phyloP scores from a whole-genome alignment of 2,113 vertebrate species.

The Eira barbara region DNA sequence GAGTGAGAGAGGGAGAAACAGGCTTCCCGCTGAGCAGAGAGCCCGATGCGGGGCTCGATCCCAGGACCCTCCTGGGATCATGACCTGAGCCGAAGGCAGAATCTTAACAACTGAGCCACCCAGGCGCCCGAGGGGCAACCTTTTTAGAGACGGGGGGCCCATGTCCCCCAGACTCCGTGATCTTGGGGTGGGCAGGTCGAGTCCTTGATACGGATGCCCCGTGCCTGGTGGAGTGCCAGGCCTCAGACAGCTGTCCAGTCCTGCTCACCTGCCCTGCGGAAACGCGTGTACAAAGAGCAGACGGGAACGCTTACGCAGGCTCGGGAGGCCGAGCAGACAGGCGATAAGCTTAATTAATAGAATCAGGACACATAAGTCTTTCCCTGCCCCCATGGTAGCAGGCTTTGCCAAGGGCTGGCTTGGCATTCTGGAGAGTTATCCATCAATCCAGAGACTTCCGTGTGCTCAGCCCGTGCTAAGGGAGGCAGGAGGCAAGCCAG shows the following conservation, averaged over 20 bases:
- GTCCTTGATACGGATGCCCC: background rate
- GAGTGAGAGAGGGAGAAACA: no score
- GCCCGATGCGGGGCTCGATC: no score
- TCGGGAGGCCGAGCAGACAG: constrained; percentile 3
- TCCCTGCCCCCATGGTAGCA: background rate
- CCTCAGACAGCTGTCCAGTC: background rate
- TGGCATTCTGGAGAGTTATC: constrained; percentile 6
- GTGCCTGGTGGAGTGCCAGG: background rate
- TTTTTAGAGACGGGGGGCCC: background rate
- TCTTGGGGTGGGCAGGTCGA: background rate
- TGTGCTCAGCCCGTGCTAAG: background rate
- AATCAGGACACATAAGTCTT: background rate
- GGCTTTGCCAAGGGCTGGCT: background rate
- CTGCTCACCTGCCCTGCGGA: background rate
- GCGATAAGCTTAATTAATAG: background rate
- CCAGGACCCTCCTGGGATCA: no score
- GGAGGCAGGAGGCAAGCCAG: background rate
- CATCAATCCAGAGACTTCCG: background rate
- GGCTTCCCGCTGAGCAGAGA: no score
- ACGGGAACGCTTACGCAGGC: background rate
- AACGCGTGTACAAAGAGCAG: accelerated
- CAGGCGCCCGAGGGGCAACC: background rate
- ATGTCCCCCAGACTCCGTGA: background rate
- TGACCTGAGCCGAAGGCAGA: no score
- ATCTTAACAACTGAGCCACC: no score